A percentile compares a stretch with the other conserved stretches of the same genome.
These are phyloP conservation scores for Mus minutoides DNA, from an alignment of 2,797 vertebrate species.

Conservation along the genomic window DNA sequence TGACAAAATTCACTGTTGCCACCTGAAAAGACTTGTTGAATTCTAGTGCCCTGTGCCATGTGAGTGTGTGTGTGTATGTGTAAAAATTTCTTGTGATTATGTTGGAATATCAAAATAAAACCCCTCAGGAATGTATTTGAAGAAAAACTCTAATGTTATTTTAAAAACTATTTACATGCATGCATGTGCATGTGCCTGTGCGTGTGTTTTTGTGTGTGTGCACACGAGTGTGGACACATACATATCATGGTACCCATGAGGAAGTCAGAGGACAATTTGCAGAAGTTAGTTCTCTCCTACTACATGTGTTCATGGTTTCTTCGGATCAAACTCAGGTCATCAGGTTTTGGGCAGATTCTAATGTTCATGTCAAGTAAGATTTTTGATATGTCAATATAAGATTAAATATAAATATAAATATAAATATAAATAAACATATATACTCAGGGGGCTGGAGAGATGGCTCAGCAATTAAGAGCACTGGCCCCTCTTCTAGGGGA, in stretches of 20 bases:
- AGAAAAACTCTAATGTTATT: background rate
- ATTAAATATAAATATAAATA: background rate
- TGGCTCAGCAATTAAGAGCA: background rate
- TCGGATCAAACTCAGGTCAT: background rate
- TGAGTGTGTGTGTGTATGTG: background rate
- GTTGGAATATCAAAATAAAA: background rate
- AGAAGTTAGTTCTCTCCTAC: background rate
- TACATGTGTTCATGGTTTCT: background rate
- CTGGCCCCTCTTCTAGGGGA: background rate
- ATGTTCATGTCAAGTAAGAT: conserved; percentile 6
- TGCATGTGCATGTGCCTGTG: background rate
- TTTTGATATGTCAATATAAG: background rate
- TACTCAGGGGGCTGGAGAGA: background rate
- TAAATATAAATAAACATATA: background rate
- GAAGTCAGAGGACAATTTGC: background rate
- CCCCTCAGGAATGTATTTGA: background rate
- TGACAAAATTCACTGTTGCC: background rate
- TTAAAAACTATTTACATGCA: background rate
- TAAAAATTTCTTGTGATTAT: background rate
- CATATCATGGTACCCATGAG: background rate
- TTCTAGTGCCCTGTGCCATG: background rate
- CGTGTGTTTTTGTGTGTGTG: background rate
- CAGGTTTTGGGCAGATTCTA: background rate
- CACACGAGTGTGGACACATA: no score
- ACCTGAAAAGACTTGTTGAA: background rate